Evolutionary conservation across 1,140 invertebrate species (phyloP), one percentile per base, ranked within the genome.

Genomic region (Lepidostoma basale): DNA sequence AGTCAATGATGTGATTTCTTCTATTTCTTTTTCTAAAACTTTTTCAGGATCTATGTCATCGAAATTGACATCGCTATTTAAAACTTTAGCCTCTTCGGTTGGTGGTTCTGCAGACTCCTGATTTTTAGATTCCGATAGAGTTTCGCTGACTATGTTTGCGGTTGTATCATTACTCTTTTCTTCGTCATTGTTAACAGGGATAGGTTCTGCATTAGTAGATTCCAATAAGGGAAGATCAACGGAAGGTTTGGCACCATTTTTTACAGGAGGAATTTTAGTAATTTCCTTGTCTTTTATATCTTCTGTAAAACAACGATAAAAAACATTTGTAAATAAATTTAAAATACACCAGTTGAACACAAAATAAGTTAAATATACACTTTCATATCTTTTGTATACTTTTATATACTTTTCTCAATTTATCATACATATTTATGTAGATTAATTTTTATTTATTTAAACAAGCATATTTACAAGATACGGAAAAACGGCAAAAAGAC

Each of bases 21-120:
- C 72, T 14, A 69, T 64, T 65, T 72, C 70, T 45, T 72, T 70
- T n/a, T 72, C 68, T 54, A 72, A 63, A n/a, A 26, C 49, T 44
- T 67, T 71, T 59, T 71, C 64, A 3, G 49, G 62, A 36, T 58
- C 58, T 16, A 62, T 68, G 23, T 69, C 52, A 16, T 63, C 40
- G 30, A 47, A 40, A n/a, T 59, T 47, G 36, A 54, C 23, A 30
- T 63, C 60, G 20, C 14, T 63, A 30, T 49, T 33, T 18, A 22
- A 18, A 22, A 63, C n/a, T n/a, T n/a, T 12, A 47, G 2, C 20
- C 12, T 47, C 20, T 36, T 22, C 4, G n/a, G 25, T 44, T 54
- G 14, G 44, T 10, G 12, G 2, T 49, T 23, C 45, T 22, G 12
- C 20, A 0, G 72, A 60, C 52, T 76, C 76, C 39, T 72, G 70